Base-by-base conservation (phyloP, 1,140 invertebrate species). In the Pomacea maculata region DNA sequence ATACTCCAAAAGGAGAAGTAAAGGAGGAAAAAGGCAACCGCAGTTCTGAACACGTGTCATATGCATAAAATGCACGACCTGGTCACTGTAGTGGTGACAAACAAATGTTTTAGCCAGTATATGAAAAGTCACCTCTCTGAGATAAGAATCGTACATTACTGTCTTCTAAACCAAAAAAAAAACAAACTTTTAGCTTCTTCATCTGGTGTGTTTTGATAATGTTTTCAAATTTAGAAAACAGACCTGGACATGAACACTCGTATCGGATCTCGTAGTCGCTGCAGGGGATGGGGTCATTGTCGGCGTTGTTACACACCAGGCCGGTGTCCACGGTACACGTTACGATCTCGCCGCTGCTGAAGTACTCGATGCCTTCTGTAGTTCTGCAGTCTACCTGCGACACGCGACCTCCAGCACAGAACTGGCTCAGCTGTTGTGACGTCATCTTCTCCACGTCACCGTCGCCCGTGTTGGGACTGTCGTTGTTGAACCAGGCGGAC, bases 261-360 rank as follows among this genome's bases (percentile, higher is more conserved):
- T 92, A 90, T 81, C 91, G 86, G 72, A 92, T 87, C 85, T 92
- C 89, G 80, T 90, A 90, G 84, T 92, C 90, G 10, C 82, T 74
- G 81, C 92, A 92, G 25, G 80, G 78, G 64, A 86, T 77, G 15
- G 85, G 85, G 79, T 77, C 75, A 71, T 87, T 87, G 45, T 87
- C 86, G 55, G 52, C 78, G 61, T 84, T 84, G 55, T 78, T 63
- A 83, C 88, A 89, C 17, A 77, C 57, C 54, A 87, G 75, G 7
- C 88, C 88, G 34, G 72, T 64, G 15, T 67, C 79, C n/a, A 85
- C 68, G 14, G 79, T 79, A 80, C 88, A 89, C 57, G 81, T 84
- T 55, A 83, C 81, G 21, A 86, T 80, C 65, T 85, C 82, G 19
- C 86, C 85, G 45, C 83, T 82, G 65, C 78, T 84, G 52, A 81